phyloP scores from a whole-genome alignment of 2,888 invertebrate genomes.

The Drosophila formosana region DNA sequence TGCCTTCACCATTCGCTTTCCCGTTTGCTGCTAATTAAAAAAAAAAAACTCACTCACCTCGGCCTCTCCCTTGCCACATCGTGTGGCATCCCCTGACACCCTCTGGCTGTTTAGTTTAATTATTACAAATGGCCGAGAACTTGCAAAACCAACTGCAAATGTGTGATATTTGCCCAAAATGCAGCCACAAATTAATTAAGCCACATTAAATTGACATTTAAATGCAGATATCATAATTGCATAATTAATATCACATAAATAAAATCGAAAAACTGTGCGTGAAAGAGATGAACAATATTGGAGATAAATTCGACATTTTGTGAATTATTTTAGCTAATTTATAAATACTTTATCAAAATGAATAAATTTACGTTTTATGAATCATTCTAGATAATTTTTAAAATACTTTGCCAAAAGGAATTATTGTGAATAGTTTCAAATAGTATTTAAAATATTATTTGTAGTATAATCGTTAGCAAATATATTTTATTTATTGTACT shows the following conservation, averaged over 20 bases:
- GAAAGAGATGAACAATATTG: background rate
- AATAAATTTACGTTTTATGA: too few relatives aligned
- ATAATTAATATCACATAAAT: background rate
- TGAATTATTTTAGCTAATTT: background rate
- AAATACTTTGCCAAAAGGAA: too few relatives aligned
- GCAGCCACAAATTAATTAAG: conserved; percentile 61
- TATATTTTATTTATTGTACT: too few relatives aligned
- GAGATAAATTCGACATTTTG: background rate
- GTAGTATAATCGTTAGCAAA: too few relatives aligned
- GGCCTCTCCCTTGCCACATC: background rate
- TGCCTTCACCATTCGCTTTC: conserved; percentile 2
- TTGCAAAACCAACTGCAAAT: conserved; percentile 29
- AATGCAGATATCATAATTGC: conserved; percentile 1
- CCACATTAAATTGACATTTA: conserved; percentile 37
- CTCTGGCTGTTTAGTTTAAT: conserved; percentile 64
- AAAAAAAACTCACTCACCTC: conserved; percentile 42
- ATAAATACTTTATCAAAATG: background rate
- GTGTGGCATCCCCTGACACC: background rate
- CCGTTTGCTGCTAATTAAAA: conserved; percentile 65
- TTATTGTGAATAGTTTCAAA: too few relatives aligned
- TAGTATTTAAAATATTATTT: too few relatives aligned
- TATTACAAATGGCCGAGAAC: conserved; percentile 69
- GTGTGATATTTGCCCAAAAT: conserved; percentile 44
- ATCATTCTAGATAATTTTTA: too few relatives aligned
- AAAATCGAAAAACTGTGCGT: background rate